Percentiles rank a stretch among this genome's conserved stretches.
Conservation (phyloP, 35 echinoderm and acorn worm species). For the Amphiura filiformis region DNA sequence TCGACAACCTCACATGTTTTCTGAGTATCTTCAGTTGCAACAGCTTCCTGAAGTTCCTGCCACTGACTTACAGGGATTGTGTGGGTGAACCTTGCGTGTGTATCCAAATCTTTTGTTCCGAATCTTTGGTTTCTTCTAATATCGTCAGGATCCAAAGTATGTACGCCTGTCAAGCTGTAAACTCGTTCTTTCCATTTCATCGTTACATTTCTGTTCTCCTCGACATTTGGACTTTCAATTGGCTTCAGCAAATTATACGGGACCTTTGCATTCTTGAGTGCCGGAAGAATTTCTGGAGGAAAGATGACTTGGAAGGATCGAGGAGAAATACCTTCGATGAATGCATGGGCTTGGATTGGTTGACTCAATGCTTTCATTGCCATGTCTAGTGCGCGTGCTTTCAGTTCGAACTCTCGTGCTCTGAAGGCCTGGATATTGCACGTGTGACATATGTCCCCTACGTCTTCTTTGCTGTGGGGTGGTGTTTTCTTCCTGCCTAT, state of each 20-base stretch:
- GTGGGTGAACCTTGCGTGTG: not conserved
- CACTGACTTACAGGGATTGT: constrained; percentile 5
- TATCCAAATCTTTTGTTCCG: not conserved
- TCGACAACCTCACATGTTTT: not conserved
- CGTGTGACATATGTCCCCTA: constrained; percentile 62
- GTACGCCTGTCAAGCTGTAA: constrained; percentile 27
- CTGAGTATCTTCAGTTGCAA: not conserved
- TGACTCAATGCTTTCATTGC: constrained; percentile 56
- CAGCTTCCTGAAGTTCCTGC: constrained; percentile 12
- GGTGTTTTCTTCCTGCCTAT: not conserved
- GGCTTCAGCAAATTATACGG: constrained; percentile 56
- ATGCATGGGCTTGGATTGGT: constrained; percentile 1
- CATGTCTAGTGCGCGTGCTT: constrained; percentile 33
- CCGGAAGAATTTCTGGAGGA: not conserved
- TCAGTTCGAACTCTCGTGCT: constrained; percentile 60
- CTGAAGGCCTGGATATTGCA: constrained; percentile 49
- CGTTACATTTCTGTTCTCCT: constrained; percentile 8
- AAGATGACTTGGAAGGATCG: not conserved
- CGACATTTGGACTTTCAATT: constrained; percentile 38
- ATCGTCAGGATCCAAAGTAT: not conserved
- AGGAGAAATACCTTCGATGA: not conserved
- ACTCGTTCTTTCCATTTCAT: constrained; percentile 64
- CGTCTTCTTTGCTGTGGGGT: constrained; percentile 52
- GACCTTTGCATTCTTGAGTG: not conserved
- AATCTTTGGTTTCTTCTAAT: not conserved